phyloP scores from a whole-genome alignment of 2,797 vertebrate genomes.

The Lateolabrax maculatus region DNA sequence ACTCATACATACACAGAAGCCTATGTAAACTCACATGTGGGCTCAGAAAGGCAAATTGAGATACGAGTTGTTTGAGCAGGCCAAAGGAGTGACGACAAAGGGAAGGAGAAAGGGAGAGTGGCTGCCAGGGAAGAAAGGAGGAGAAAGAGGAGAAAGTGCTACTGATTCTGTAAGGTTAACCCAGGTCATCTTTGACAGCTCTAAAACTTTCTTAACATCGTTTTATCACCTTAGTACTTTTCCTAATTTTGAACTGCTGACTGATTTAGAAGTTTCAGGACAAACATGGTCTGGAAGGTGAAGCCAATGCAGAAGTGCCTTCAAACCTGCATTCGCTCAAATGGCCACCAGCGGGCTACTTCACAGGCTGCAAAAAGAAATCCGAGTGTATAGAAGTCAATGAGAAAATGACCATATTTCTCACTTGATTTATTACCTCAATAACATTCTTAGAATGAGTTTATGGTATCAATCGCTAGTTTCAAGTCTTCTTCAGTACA shows the following conservation, averaged over 20 bases:
- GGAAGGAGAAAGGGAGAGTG: background rate
- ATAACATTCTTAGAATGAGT: too few relatives aligned
- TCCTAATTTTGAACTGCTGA: background rate
- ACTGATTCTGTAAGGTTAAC: background rate
- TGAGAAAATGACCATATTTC: too few relatives aligned
- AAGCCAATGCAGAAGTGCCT: too few relatives aligned
- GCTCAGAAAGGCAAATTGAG: slow-evolving; percentile 49
- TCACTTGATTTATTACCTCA: too few relatives aligned
- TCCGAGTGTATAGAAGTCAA: too few relatives aligned
- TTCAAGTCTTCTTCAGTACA: too few relatives aligned
- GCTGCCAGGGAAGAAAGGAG: slow-evolving; percentile 16
- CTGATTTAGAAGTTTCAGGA: background rate
- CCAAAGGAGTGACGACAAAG: slow-evolving; percentile 24
- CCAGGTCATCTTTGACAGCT: background rate
- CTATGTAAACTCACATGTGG: slow-evolving; percentile 63
- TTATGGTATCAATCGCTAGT: too few relatives aligned
- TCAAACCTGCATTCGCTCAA: too few relatives aligned
- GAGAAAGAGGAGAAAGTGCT: background rate
- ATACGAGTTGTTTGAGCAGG: slow-evolving; percentile 14
- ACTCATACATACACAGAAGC: slow-evolving; percentile 56
- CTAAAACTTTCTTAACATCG: background rate
- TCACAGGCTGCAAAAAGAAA: too few relatives aligned
- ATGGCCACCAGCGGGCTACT: too few relatives aligned
- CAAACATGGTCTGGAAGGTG: too few relatives aligned
- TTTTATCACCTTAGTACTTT: background rate